phyloP scores from a whole-genome alignment of 2,113 vertebrate genomes.

The Zosterops lateralis region DNA sequence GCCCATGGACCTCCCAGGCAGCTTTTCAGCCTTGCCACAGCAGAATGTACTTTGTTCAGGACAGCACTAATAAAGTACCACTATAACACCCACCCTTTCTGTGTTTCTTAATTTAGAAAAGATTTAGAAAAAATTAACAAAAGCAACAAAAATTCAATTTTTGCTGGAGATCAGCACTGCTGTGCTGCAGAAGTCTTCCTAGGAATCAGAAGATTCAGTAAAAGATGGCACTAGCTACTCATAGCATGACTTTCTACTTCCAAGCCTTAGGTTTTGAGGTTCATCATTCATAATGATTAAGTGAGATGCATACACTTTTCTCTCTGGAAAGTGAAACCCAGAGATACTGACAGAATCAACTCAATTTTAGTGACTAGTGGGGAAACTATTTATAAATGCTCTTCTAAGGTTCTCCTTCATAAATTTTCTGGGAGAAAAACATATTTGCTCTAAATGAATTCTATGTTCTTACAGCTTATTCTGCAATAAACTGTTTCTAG shows the following conservation, averaged over 20 bases:
- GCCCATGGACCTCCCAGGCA: not conserved
- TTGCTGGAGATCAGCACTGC: not conserved
- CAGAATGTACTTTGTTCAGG: not conserved
- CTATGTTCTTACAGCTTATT: not conserved
- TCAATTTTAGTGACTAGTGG: not conserved
- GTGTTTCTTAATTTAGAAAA: not conserved
- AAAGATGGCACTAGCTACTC: not conserved
- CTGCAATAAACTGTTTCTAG: not conserved
- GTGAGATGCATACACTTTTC: not conserved
- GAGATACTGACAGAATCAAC: not conserved
- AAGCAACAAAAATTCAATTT: not conserved
- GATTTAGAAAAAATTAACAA: too few relatives aligned
- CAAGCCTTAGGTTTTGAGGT: not conserved
- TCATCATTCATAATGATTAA: not conserved
- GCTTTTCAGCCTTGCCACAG: not conserved
- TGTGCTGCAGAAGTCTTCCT: not conserved
- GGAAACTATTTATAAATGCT: not conserved
- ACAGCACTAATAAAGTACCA: fast-evolving
- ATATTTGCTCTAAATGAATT: not conserved
- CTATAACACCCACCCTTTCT: not conserved
- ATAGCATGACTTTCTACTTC: not conserved
- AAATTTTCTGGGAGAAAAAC: not conserved
- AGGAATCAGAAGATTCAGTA: not conserved
- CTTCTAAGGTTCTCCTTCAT: not conserved
- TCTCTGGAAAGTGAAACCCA: not conserved